phyloP scores from a whole-genome alignment of 30 jellyfish, hydroid and myxozoan genomes.

The Chironex yamaguchii region DNA sequence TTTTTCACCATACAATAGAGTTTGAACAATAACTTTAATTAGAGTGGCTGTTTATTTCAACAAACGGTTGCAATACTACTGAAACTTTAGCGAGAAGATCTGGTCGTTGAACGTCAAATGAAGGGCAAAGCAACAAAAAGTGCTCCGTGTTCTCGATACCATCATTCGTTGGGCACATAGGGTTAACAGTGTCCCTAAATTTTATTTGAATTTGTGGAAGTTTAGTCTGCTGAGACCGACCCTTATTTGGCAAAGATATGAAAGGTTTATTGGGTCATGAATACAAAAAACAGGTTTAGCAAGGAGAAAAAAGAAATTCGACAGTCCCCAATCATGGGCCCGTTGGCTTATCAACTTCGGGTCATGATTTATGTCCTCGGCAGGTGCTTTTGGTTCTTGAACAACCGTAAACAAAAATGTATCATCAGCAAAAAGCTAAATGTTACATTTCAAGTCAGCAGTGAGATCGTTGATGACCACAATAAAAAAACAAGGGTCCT shows the following conservation, averaged over 20 bases:
- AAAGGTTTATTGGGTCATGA: background rate
- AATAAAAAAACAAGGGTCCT: background rate
- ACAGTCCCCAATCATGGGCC: no score
- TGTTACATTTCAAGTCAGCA: background rate
- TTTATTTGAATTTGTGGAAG: constrained; percentile 10
- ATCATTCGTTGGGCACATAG: constrained; percentile 17
- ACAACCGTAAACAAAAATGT: background rate
- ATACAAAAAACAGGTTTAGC: background rate
- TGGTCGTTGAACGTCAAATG: constrained; percentile 19
- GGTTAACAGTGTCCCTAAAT: constrained; percentile 3
- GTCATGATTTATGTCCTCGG: constrained; percentile 42
- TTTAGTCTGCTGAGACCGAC: background rate
- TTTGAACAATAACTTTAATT: background rate
- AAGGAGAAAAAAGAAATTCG: background rate
- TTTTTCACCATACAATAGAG: constrained; percentile 8
- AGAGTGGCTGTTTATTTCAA: constrained; percentile 12
- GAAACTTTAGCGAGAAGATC: constrained; percentile 22
- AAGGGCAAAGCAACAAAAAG: constrained; percentile 10
- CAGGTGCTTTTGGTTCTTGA: constrained; percentile 10
- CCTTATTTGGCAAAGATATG: no score
- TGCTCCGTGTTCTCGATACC: constrained; percentile 18
- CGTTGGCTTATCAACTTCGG: background rate
- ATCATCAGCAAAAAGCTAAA: background rate
- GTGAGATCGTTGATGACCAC: no score
- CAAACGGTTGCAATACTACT: background rate